These are phyloP conservation scores for Porites rus DNA, from an alignment of 92 coral and sea anemone species.

Conservation along the genomic window DNA sequence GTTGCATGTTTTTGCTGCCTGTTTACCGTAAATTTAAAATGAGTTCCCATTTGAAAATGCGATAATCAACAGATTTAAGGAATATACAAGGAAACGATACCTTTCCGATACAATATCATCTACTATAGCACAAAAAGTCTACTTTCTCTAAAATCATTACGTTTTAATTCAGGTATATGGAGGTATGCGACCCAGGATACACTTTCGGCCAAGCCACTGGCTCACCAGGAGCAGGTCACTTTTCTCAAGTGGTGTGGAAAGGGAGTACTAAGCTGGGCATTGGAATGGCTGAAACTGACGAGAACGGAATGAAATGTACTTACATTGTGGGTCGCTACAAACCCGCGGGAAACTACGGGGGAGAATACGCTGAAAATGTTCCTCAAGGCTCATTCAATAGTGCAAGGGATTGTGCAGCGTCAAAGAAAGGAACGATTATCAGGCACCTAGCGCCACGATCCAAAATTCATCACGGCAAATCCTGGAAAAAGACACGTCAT, in stretches of 20 bases:
- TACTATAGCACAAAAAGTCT: not conserved
- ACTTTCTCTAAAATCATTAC: not conserved
- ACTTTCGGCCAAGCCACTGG: slow-evolving; percentile 65
- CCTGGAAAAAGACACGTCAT: not conserved
- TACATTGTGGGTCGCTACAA: slow-evolving; percentile 85
- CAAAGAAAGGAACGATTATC: not conserved
- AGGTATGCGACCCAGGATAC: slow-evolving; percentile 86
- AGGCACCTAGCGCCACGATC: slow-evolving; percentile 16
- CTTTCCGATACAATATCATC: not conserved
- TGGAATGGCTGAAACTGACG: slow-evolving; percentile 70
- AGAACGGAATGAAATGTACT: slow-evolving; percentile 78
- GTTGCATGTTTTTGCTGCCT: too few species aligned
- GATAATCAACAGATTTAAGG: too few species aligned
- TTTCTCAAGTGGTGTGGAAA: slow-evolving; percentile 92
- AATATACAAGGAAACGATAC: not conserved
- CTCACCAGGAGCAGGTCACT: slow-evolving; percentile 79
- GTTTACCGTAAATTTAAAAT: too few species aligned
- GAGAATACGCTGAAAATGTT: slow-evolving; percentile 69
- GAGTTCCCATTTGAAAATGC: too few species aligned
- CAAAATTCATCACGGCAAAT: slow-evolving; percentile 7
- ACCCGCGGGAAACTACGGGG: slow-evolving; percentile 79
- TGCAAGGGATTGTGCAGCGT: slow-evolving; percentile 39
- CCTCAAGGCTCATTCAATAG: slow-evolving; percentile 79
- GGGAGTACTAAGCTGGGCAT: slow-evolving; percentile 80
- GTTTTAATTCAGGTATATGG: slow-evolving; percentile 75